phyloP scores from a whole-genome alignment of 2,113 vertebrate species.

The Climacteris rufus region DNA sequence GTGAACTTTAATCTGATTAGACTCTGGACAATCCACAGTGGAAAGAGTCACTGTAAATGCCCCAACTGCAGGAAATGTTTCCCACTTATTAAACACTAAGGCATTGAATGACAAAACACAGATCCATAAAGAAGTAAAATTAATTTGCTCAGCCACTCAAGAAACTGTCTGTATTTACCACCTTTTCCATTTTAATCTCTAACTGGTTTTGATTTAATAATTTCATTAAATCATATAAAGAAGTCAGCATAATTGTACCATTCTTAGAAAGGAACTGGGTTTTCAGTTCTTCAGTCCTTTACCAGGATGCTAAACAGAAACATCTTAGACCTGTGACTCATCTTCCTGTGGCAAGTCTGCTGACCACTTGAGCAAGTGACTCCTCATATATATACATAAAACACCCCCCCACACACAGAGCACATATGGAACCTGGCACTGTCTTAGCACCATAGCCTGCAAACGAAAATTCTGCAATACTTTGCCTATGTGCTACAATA shows the following conservation, averaged over 20 bases:
- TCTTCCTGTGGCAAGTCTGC: neutral
- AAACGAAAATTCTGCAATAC: neutral
- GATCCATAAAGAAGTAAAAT: neutral
- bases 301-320: neutral
- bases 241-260: neutral
- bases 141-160: neutral
- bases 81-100: neutral
- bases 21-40: neutral
- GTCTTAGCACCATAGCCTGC: neutral
- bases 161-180: neutral
- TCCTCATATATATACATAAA: neutral
- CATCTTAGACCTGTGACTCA: neutral
- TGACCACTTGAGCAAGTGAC: neutral
- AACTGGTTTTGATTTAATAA: neutral
- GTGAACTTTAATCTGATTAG: neutral
- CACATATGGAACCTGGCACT: neutral
- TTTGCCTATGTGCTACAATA: rapidly evolving
- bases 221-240: neutral
- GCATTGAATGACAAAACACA: neutral
- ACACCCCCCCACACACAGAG: neutral
- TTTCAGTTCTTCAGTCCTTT: neutral
- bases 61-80: neutral
- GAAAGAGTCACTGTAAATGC: neutral
- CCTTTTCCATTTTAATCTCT: neutral
- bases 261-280: neutral